phyloP scores from a whole-genome alignment of 1,140 invertebrate genomes.

The Eupeodes corollae region DNA sequence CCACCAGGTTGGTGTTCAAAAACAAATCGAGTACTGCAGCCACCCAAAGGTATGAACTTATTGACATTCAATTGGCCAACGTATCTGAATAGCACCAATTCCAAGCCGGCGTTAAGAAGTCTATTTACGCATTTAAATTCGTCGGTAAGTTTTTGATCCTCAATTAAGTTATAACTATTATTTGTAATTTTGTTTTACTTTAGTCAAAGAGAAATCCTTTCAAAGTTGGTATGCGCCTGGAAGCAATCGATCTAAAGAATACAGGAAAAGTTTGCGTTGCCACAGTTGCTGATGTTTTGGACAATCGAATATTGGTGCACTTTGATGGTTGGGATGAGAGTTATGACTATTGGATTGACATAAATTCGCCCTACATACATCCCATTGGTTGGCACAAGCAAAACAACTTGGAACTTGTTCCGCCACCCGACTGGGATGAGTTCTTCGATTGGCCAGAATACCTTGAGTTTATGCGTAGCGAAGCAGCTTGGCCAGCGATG shows the following conservation, averaged over 20 bases:
- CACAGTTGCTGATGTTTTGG: constrained; percentile 71
- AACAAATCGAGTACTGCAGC: constrained; percentile 58
- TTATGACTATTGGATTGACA: constrained; percentile 89
- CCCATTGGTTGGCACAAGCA: constrained; percentile 86
- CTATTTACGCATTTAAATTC: constrained; percentile 52
- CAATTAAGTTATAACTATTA: constrained; percentile 1
- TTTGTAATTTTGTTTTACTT: constrained; percentile 14
- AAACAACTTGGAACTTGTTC: constrained; percentile 65
- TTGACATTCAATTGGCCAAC: constrained; percentile 69
- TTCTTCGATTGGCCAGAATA: constrained; percentile 80
- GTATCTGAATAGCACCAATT: constrained; percentile 68
- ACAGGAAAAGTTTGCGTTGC: constrained; percentile 78
- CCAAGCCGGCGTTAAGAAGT: constrained; percentile 63
- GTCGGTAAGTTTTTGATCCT: constrained; percentile 26
- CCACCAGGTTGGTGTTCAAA: constrained; percentile 87
- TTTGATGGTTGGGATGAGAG: constrained; percentile 92
- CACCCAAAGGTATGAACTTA: constrained; percentile 58
- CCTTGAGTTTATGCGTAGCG: constrained; percentile 60
- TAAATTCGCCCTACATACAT: constrained; percentile 83
- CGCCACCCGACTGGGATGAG: constrained; percentile 56
- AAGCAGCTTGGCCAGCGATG: constrained; percentile 66
- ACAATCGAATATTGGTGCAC: constrained; percentile 76
- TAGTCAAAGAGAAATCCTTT: constrained; percentile 49
- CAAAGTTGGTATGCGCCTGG: constrained; percentile 82
- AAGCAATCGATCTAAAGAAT: constrained; percentile 89